phyloP scores from a whole-genome alignment of 2,113 vertebrate species.

The Ondatra zibethicus region DNA sequence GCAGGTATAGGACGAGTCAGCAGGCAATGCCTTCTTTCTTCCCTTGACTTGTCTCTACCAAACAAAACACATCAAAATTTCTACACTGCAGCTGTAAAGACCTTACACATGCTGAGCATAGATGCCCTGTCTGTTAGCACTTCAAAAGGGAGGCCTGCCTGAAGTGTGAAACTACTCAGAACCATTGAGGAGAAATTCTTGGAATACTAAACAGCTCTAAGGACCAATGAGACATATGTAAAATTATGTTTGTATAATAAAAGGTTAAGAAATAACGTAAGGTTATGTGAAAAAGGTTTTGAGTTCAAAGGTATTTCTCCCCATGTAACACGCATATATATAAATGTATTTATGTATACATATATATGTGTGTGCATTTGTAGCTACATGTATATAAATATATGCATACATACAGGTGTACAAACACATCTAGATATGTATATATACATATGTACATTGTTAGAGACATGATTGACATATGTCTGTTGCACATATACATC shows the following conservation, averaged over 20 bases:
- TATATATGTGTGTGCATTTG: fast-evolving
- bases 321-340: neutral
- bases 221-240: neutral
- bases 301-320: neutral
- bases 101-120: neutral
- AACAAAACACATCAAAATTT: neutral
- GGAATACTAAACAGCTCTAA: neutral
- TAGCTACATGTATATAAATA: neutral
- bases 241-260: neutral
- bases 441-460: neutral
- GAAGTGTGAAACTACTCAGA: neutral
- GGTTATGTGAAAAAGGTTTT: neutral
- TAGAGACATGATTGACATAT: neutral
- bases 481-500: neutral
- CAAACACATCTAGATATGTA: neutral
- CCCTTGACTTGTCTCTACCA: neutral
- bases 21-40: neutral
- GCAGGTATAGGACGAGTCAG: no score
- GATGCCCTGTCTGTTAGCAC: no score
- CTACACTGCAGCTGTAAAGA: neutral
- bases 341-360: fast-evolving
- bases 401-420: neutral
- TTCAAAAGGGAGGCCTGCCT: neutral
- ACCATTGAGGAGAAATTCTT: neutral
- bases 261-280: neutral